Percentiles rank a stretch among this genome's conserved stretches.
These are phyloP conservation scores for Conchocele bisecta DNA, from an alignment of 2,888 invertebrate genomes.

Conservation along the genomic window DNA sequence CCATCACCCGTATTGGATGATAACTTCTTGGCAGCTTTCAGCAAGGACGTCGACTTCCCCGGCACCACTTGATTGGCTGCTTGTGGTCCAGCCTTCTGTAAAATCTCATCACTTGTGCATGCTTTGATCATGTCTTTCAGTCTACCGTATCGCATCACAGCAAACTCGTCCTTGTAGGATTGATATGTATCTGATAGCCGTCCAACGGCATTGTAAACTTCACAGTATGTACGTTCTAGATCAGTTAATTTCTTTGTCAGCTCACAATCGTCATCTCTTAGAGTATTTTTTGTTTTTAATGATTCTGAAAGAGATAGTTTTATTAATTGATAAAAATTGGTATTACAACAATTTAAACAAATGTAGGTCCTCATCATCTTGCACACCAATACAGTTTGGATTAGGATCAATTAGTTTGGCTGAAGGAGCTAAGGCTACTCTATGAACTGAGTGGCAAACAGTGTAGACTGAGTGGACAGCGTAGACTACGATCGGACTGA, in stretches of 20 bases:
- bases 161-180: constrained; percentile 47
- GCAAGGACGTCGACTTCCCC: constrained; percentile 37
- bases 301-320: constrained; percentile 13
- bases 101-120: constrained; percentile 47
- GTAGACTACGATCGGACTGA: too few relatives aligned
- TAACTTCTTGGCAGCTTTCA: constrained; percentile 38
- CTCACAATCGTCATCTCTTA: constrained; percentile 49
- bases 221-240: constrained; percentile 36
- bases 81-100: constrained; percentile 32
- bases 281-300: constrained; percentile 52
- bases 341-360: too few relatives aligned
- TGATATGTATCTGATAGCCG: constrained; percentile 31
- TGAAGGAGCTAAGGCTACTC: too few relatives aligned
- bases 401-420: too few relatives aligned
- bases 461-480: too few relatives aligned
- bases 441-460: too few relatives aligned
- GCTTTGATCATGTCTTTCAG: constrained; percentile 57
- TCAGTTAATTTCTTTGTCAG: constrained; percentile 32
- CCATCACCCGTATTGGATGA: constrained; percentile 13
- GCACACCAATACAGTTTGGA: too few relatives aligned
- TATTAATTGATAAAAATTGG: too few relatives aligned
- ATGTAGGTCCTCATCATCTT: too few relatives aligned
- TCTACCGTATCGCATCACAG: constrained; percentile 46
- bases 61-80: constrained; percentile 24
- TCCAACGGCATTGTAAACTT: constrained; percentile 42